Evolutionary conservation across 2,888 invertebrate species (phyloP), one percentile per base, ranked within the genome.

Genomic region (Eupithecia vulgata): DNA sequence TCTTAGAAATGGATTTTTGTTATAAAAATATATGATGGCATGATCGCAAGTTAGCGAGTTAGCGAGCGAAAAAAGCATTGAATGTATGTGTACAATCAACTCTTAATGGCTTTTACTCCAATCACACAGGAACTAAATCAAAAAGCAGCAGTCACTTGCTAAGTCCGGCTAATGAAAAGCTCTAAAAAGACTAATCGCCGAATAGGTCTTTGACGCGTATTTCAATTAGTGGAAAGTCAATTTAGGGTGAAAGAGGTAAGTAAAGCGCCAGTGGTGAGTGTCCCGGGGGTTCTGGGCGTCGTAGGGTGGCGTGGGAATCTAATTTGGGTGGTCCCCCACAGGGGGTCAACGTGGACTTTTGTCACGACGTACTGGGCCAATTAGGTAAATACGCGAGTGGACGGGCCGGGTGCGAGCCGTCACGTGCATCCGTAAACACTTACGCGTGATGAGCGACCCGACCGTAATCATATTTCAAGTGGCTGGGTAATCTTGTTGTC

Each of bases 241-340:
- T 92, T 93, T 88, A 85, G 87, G 87, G 88, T 88, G 86, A 91
- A 93, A 91, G 89, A 91, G 91, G 90, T 91, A 90, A 91, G 88
- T 88, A 89, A 90, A 88, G 85, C 84, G 84, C 81, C 82, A 81
- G 81, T 80, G 81, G 80, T 77, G 80, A 79, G 80, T 78, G 81
- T 78, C 73, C 80, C 74, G 77, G 76, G 81, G 79, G 81, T 76
- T 76, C 77, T 77, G 80, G 81, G 81, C 70, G 82, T n/a, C 57
- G 13, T 37, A 17, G 82, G 81, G 81, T 76, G 84, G 81, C 76
- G 79, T 81, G 84, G 80, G 85, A 92, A 93, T 93, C 91, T 92
- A 93, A 94, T 93, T 94, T 93, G 84, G 84, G 82, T 86, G 59
- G 57, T 13, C 61, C 40, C 42, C n/a, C 35, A 61, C 45, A 86